A percentile compares a stretch with the other conserved stretches of the same genome.
phyloP scores from a whole-genome alignment of 2,113 vertebrate species.

The Austrofundulus limnaeus region DNA sequence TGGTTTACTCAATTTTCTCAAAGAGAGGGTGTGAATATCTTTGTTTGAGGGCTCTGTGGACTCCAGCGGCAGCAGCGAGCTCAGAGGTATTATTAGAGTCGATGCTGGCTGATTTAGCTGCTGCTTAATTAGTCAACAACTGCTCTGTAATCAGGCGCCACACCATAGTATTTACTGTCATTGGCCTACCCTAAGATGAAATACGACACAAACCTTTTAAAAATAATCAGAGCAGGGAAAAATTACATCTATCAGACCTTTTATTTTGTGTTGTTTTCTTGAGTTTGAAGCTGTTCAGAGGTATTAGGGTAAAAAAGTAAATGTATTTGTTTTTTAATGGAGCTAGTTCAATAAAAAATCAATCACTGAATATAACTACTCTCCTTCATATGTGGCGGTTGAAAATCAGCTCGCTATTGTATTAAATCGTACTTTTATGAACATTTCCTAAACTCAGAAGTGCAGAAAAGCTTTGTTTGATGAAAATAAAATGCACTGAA shows the following conservation, averaged over 20 bases:
- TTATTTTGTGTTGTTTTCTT: not conserved
- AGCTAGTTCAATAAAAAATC: too few species aligned
- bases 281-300: too few species aligned
- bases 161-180: conserved; percentile 66
- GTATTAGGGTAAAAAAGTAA: not conserved
- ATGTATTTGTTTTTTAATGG: too few species aligned
- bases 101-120: conserved; percentile 49
- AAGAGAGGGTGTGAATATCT: conserved; percentile 70
- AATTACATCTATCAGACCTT: not conserved
- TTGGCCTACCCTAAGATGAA: not conserved
- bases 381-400: too few species aligned
- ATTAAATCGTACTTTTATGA: too few species aligned
- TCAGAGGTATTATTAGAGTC: conserved; percentile 63
- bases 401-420: too few species aligned
- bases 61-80: conserved; percentile 38
- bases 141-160: conserved; percentile 62
- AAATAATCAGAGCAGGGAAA: not conserved
- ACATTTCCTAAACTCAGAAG: too few species aligned
- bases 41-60: conserved; percentile 44
- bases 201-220: conserved; percentile 12
- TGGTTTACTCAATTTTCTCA: conserved; percentile 35
- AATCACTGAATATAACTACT: too few species aligned
- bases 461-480: too few species aligned
- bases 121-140: conserved; percentile 66
- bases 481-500: too few species aligned